Evolutionary conservation across 2,113 vertebrate species (phyloP), one percentile per base, ranked within the genome.

Genomic region (Ceyx cyanopectus): DNA sequence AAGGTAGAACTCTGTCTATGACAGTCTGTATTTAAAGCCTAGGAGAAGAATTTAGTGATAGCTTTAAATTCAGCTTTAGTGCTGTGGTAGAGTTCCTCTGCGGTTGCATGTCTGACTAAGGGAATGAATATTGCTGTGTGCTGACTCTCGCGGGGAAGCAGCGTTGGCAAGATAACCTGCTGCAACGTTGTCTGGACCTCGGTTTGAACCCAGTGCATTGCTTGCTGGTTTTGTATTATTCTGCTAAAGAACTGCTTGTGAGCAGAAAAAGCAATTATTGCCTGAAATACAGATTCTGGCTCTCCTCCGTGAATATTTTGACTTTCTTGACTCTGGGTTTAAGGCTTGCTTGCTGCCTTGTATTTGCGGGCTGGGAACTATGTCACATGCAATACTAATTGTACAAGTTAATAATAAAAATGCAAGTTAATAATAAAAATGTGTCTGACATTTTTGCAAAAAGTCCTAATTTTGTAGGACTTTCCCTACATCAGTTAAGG

Each of bases 191-290:
- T 24, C 63, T 93, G 90, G 79, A 87, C 94, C 93, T 96, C 82
- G 88, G 41, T 80, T 95, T 65, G 57, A 56, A 67, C 50, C 45
- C 62, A 29, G 51, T 32, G 72, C 62, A 41, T 70, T 10, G n/a
- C 81, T 90, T 34, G 43, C n/a, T 86, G 40, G 1, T 91, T 81
- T 78, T 75, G 54, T 76, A 24, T 43, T 43, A 20, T 51, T 12
- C 58, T 40, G 32, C 29, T 87, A 22, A 82, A 91, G 89, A 48
- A 27, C 18, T 77, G 60, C n/a, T 65, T 74, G 58, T 32, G n/a
- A 58, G 37, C 51, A 91, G 68, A 77, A 91, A 85, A 75, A 29
- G 72, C 90, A 78, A n/a, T 63, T 70, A 45, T 73, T 94, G 75
- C 90, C 51, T 30, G 77, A 90, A 68, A 51, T 74, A 69, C 0